Evolutionary conservation across 92 coral and sea anemone genomes (phyloP), one percentile per base, ranked within the genome.

Genomic region (Palythoa heliodiscus): DNA sequence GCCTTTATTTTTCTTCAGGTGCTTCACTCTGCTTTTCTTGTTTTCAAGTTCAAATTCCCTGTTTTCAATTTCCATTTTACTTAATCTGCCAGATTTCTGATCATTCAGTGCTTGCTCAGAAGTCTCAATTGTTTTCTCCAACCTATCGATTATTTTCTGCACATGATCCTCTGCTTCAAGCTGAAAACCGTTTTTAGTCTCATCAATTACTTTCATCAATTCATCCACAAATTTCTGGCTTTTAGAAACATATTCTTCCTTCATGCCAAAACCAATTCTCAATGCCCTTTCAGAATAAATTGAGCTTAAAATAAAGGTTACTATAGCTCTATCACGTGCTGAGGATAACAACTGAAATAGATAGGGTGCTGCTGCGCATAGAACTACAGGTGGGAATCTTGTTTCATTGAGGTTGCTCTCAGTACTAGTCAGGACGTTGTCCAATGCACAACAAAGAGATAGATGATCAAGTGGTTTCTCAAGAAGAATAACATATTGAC

Each of bases 241-340:
- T 23, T 55, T 54, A 23, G 48, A 25, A 61, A 77, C 70, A 11
- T 23, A 14, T 17, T 54, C 50, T 47, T 77, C 83, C 17, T 67
- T 38, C 40, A 77, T 14, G 10, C 70, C 70, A 77, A 77, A 77
- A 53, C 50, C 70, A 77, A 52, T 50, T 13, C 83, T 54, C 67
- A 83, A 67, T 67, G 86, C 16, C 40, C 67, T 70, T 43, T 35
- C 86, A 17, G 86, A 66, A 72, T 37, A 83, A n/a, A 83, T 83
- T 8, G 78, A 69, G 19, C 86, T 69, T 61, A 83, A 39, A 16
- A 83, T 69, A 35, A 83, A 83, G 23, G 64, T 40, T 4, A 83
- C 86, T 37, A 68, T 54, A 39, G 57, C 86, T 70, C 78, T 83
- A 60, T 83, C 86, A 52, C 86, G 20, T 13, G 77, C 57, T 11